Evolutionary conservation across 2,888 invertebrate species (phyloP).

Genomic region (Dione juno): DNA sequence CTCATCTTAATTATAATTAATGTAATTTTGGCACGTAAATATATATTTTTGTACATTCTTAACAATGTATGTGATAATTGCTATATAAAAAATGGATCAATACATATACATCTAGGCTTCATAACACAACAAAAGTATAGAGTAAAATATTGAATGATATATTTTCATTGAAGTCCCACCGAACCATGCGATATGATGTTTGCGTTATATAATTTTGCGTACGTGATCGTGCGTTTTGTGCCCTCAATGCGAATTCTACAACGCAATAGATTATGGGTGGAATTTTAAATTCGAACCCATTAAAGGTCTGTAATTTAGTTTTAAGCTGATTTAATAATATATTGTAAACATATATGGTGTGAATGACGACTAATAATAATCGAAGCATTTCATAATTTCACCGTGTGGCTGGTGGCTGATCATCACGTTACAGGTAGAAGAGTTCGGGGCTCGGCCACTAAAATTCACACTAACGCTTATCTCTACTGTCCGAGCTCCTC

Average conservation of each 20-base stretch:
- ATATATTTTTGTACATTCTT: no score
- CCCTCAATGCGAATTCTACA: slow-evolving; percentile 43
- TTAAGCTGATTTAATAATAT: background rate
- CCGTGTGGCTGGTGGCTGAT: no score
- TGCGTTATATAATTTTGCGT: slow-evolving; percentile 47
- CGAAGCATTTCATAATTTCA: no score
- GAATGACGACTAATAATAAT: no score
- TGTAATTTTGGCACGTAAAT: no score
- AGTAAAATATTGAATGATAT: slow-evolving; percentile 22
- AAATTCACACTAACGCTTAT: no score
- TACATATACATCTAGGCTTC: background rate
- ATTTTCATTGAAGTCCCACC: slow-evolving; percentile 24
- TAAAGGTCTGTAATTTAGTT: background rate
- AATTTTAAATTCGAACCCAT: slow-evolving; percentile 23
- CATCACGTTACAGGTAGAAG: no score
- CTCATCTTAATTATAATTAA: no score
- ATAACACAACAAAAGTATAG: slow-evolving; percentile 6
- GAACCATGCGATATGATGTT: slow-evolving; percentile 34
- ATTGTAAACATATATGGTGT: no score
- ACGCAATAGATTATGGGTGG: slow-evolving; percentile 25
- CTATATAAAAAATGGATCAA: background rate
- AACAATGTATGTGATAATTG: no score
- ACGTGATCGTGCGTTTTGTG: slow-evolving; percentile 54
- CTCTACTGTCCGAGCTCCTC: no score
- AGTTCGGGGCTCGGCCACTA: no score